Percentiles rank a stretch among this genome's conserved stretches.
phyloP scores from a whole-genome alignment of 2,113 vertebrate species.

The Cheilinus undulatus region DNA sequence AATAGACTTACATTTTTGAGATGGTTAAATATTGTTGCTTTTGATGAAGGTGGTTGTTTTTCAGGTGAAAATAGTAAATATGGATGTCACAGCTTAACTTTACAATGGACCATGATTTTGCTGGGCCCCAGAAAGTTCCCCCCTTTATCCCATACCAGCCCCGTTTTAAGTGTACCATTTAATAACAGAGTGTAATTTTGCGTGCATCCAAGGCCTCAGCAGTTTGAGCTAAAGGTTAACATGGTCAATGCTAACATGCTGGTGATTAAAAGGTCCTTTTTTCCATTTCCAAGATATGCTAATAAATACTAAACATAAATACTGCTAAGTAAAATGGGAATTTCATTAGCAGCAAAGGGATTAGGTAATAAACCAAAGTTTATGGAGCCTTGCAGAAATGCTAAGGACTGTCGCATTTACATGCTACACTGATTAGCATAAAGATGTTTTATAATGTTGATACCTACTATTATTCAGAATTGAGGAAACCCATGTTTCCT shows the following conservation, averaged over 20 bases:
- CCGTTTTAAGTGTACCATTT: too few species aligned
- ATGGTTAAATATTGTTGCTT: too few species aligned
- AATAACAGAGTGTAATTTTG: too few species aligned
- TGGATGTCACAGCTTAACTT: too few species aligned
- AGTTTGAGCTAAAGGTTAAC: neutral
- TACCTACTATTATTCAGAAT: constrained; percentile 11
- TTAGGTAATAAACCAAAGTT: neutral
- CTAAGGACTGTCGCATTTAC: neutral
- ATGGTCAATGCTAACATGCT: too few species aligned
- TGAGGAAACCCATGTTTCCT: neutral
- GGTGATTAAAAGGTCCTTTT: neutral
- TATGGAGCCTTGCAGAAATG: neutral
- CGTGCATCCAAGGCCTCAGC: too few species aligned
- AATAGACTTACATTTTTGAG: too few species aligned
- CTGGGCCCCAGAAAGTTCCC: too few species aligned
- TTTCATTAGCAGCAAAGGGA: neutral
- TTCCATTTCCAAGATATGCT: neutral
- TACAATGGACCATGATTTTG: too few species aligned
- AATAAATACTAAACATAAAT: neutral
- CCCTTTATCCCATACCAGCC: too few species aligned
- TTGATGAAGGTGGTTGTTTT: too few species aligned
- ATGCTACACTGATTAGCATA: neutral
- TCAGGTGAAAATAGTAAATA: too few species aligned
- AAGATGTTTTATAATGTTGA: constrained; percentile 13
- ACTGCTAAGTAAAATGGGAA: neutral